Percentiles rank a stretch among this genome's conserved stretches.
These are phyloP conservation scores for Tetramorium simillimum DNA, from an alignment of 1,140 invertebrate species.

Conservation along the genomic window DNA sequence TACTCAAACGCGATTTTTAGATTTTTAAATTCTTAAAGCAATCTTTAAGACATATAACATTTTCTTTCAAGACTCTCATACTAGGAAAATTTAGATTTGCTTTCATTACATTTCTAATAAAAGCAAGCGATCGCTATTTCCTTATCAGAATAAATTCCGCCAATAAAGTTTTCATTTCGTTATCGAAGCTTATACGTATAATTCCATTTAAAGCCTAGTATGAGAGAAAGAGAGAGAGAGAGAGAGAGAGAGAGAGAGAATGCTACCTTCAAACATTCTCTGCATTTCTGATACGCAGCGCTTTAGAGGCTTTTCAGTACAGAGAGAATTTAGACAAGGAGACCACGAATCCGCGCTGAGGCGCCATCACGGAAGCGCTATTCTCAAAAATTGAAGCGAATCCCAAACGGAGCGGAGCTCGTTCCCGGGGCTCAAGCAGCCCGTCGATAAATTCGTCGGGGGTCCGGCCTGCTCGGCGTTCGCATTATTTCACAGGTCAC, in stretches of 20 bases:
- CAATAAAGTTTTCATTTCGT: background rate
- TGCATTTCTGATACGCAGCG: background rate
- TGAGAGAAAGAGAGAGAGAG: background rate
- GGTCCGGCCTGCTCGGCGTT: constrained; percentile 17
- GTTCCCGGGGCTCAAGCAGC: background rate
- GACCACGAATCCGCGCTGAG: background rate
- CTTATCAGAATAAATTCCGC: background rate
- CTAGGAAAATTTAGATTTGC: background rate
- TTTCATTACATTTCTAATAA: background rate
- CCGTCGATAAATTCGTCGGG: constrained; percentile 35
- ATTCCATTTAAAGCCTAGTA: background rate
- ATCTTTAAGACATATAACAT: background rate
- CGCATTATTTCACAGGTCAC: constrained; percentile 45
- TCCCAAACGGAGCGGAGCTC: background rate
- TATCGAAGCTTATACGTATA: background rate
- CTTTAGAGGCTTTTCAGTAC: background rate
- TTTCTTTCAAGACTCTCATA: background rate
- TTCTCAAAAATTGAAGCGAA: constrained; percentile 13
- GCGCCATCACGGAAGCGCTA: too few species aligned
- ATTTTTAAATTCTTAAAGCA: background rate
- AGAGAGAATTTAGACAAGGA: background rate
- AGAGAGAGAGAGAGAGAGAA: background rate
- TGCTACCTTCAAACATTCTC: background rate
- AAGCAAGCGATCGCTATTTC: background rate
- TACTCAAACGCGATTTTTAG: background rate